Conservation (phyloP, 2,113 vertebrate genomes). For the Odobenus rosmarus region DNA sequence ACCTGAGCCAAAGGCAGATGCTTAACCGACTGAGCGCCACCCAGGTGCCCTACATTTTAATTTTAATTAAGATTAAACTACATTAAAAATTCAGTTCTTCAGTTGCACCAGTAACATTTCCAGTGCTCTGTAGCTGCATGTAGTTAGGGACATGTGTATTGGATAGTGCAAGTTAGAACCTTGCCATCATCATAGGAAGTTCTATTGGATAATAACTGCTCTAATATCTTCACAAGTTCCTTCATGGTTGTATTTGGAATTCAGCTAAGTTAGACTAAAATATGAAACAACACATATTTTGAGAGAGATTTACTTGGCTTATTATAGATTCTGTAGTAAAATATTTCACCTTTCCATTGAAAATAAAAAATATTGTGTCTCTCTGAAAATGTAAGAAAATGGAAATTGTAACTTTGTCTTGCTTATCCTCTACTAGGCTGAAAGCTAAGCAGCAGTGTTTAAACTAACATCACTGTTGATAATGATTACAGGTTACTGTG, state of each 20-base stretch:
- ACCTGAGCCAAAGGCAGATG: neutral
- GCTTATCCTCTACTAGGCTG: neutral
- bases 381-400: neutral
- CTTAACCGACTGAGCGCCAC: neutral
- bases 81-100: neutral
- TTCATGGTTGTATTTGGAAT: constrained; percentile 14
- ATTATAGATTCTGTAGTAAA: neutral
- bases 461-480: neutral
- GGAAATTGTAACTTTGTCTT: neutral
- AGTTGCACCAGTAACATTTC: neutral
- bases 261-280: neutral
- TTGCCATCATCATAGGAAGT: neutral
- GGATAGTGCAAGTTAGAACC: neutral
- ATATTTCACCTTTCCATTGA: neutral
- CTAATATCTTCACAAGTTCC: neutral
- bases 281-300: neutral
- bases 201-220: neutral
- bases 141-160: neutral
- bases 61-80: neutral
- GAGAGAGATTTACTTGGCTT: neutral
- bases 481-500: neutral
- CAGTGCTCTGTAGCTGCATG: neutral
- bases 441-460: neutral
- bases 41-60: neutral
- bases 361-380: constrained; percentile 1